These are phyloP conservation scores for Notiomystis cincta DNA, from an alignment of 2,113 vertebrate genomes.

Conservation along the genomic window DNA sequence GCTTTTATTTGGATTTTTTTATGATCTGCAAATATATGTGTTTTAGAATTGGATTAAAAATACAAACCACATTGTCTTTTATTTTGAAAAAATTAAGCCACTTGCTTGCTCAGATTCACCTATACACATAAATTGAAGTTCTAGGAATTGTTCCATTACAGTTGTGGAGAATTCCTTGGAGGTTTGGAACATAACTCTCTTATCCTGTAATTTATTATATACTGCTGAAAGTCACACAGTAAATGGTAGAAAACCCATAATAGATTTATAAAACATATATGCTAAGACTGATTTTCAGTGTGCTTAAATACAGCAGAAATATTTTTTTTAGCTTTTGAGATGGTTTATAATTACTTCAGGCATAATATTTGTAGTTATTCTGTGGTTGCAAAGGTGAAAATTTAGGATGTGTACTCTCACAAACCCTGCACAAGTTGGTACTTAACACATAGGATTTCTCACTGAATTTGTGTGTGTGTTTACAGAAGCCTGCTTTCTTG, in stretches of 20 bases:
- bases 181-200: background rate
- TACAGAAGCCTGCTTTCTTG: background rate
- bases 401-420: background rate
- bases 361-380: background rate
- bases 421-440: background rate
- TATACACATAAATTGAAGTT: background rate
- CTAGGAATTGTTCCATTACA: background rate
- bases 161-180: background rate
- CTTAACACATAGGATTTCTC: background rate
- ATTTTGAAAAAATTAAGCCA: background rate
- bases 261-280: background rate
- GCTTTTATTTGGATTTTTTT: background rate
- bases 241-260: background rate
- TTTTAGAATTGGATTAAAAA: background rate
- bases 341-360: background rate
- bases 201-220: background rate
- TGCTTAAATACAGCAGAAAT: background rate
- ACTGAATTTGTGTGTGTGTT: background rate
- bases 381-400: background rate
- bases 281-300: background rate
- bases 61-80: background rate
- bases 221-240: background rate
- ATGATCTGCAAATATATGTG: background rate
- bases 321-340: background rate
- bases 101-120: background rate